Percentiles rank a stretch among this genome's conserved stretches.
Conservation (phyloP, 2,797 vertebrate genomes). For the Tympanoctomys barrerae region DNA sequence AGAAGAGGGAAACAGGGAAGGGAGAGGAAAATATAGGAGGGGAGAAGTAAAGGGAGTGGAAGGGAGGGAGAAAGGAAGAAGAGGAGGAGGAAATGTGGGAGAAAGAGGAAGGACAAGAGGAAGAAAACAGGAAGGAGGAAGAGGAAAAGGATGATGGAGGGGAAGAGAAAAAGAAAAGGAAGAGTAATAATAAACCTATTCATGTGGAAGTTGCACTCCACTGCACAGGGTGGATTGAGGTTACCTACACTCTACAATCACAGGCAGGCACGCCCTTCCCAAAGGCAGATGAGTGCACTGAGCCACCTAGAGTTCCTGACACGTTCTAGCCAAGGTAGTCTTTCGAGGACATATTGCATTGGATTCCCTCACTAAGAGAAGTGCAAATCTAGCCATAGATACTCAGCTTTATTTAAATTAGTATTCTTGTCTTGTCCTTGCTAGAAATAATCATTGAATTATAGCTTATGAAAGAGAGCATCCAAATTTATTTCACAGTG, state of each 20-base stretch:
- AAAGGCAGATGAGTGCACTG: not conserved
- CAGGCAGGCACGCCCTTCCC: not conserved
- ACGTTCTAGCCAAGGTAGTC: not conserved
- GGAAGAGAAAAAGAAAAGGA: not conserved
- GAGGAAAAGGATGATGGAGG: not conserved
- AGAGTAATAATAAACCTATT: not conserved
- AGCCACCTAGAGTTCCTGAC: not conserved
- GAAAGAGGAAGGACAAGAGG: not conserved
- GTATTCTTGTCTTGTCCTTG: not conserved
- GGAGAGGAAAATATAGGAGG: too few species aligned
- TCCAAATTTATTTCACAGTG: not conserved
- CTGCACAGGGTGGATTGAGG: not conserved
- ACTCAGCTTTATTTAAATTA: not conserved
- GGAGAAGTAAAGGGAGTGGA: too few species aligned
- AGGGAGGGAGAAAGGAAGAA: too few species aligned
- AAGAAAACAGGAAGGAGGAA: not conserved
- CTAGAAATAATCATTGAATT: constrained; percentile 2
- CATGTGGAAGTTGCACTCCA: not conserved
- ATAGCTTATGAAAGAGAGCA: not conserved
- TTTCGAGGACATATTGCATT: not conserved
- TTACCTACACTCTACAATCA: not conserved
- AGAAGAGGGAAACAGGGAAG: not conserved
- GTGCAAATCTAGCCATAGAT: not conserved
- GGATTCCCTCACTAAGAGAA: not conserved
- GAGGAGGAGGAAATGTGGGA: too few species aligned